Evolutionary conservation across 2,888 invertebrate genomes (phyloP).

Genomic region (Caradrina kadenii): DNA sequence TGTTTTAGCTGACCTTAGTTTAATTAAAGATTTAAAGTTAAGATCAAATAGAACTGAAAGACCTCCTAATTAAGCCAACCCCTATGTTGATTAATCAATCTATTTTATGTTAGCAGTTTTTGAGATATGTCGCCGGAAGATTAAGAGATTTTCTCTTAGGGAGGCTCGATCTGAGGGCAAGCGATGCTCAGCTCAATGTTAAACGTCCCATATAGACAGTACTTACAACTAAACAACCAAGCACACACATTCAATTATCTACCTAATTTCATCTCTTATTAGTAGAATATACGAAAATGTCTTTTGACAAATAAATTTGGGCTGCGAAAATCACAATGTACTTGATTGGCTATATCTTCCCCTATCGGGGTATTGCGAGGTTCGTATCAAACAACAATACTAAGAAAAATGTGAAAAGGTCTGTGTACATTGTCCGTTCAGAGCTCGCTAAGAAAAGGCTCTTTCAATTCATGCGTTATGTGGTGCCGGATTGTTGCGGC

Average conservation of each 20-base stretch:
- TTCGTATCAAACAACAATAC: not conserved
- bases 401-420: not conserved
- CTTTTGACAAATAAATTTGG: not conserved
- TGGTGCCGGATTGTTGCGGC: too few relatives aligned
- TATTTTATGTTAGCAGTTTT: slow-evolving; percentile 3
- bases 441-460: not conserved
- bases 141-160: slow-evolving; percentile 14
- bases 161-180: not conserved
- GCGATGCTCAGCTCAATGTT: slow-evolving; percentile 8
- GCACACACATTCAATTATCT: slow-evolving; percentile 25
- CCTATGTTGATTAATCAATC: slow-evolving; percentile 1
- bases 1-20: too few relatives aligned
- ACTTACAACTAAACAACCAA: slow-evolving; percentile 1
- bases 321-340: slow-evolving; percentile 24
- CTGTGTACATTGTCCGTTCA: slow-evolving; percentile 3
- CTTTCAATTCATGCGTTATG: too few relatives aligned
- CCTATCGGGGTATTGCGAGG: slow-evolving; percentile 2
- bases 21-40: slow-evolving; percentile 6
- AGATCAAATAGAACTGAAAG: slow-evolving; percentile 29
- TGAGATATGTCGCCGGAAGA: slow-evolving; percentile 26
- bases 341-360: not conserved
- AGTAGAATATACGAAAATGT: not conserved
- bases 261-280: not conserved
- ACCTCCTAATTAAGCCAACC: not conserved
- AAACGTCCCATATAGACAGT: slow-evolving; percentile 1